Conservation (phyloP, 2,888 invertebrate genomes). For the Heliconius erato region DNA sequence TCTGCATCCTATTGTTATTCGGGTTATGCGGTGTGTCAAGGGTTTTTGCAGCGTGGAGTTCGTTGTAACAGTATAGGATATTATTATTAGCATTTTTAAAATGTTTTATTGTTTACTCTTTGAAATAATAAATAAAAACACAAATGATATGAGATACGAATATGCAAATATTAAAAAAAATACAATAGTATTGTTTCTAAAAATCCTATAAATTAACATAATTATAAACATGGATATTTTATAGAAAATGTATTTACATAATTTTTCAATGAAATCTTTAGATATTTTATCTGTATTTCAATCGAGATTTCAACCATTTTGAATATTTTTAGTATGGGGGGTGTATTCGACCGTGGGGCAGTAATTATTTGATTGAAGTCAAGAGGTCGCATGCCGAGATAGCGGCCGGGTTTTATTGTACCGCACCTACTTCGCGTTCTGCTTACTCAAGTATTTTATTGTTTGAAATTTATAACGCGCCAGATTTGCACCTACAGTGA, state of each 20-base stretch:
- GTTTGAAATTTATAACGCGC: conserved; percentile 69
- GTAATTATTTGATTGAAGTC: conserved; percentile 86
- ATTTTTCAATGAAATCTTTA: not conserved
- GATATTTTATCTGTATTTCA: conserved; percentile 72
- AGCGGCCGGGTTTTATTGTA: conserved; percentile 72
- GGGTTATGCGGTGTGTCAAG: conserved; percentile 84
- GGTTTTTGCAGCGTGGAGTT: conserved; percentile 76
- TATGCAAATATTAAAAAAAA: not conserved
- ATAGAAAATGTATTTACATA: conserved; percentile 6
- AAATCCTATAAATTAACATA: not conserved
- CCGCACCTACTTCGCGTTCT: conserved; percentile 65
- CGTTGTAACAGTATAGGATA: conserved; percentile 65
- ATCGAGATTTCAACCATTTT: conserved; percentile 79
- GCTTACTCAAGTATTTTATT: conserved; percentile 71
- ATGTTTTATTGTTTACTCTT: conserved; percentile 21
- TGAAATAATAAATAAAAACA: not conserved
- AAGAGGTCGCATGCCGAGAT: conserved; percentile 84
- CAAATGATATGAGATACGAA: not conserved
- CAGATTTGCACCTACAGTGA: conserved; percentile 77
- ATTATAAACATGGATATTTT: not conserved
- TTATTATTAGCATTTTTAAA: conserved; percentile 57
- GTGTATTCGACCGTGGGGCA: conserved; percentile 82
- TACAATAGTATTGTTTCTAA: not conserved
- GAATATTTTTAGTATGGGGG: conserved; percentile 79
- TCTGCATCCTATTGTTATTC: conserved; percentile 86